Evolutionary conservation across 2,888 invertebrate species (phyloP).

Genomic region (Hirtodrosophila alboralis): DNA sequence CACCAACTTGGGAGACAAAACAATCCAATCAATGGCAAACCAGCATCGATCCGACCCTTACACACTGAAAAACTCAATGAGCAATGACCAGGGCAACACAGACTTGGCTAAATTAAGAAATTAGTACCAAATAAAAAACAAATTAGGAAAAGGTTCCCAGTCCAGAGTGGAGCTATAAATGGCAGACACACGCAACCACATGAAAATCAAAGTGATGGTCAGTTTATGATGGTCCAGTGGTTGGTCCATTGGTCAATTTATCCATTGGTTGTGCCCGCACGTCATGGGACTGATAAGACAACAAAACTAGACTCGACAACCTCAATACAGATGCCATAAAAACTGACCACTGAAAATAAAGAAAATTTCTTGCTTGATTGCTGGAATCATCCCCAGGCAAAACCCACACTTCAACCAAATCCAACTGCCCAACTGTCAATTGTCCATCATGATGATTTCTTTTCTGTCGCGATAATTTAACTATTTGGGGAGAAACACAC

Average conservation of each 20-base stretch:
- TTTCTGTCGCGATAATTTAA: conserved; percentile 68
- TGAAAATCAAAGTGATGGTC: conserved; percentile 73
- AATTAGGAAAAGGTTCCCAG: conserved; percentile 77
- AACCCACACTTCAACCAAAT: conserved; percentile 15
- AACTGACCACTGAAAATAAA: conserved; percentile 71
- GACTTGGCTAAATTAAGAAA: conserved; percentile 71
- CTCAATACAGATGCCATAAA: conserved; percentile 65
- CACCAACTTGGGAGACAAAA: conserved; percentile 63
- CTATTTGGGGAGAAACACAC: conserved; percentile 40
- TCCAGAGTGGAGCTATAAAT: conserved; percentile 33
- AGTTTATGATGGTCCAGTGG: conserved; percentile 73
- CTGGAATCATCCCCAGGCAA: conserved; percentile 9
- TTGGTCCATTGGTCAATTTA: conserved; percentile 7
- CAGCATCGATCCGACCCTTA: conserved; percentile 60
- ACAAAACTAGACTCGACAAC: conserved; percentile 44
- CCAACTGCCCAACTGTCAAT: conserved; percentile 48
- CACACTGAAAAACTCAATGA: conserved; percentile 55
- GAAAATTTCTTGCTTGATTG: conserved; percentile 65
- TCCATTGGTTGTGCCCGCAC: conserved; percentile 39
- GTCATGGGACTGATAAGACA: conserved; percentile 48
- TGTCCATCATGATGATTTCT: conserved; percentile 73
- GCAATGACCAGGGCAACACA: conserved; percentile 41
- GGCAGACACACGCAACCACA: conserved; percentile 50
- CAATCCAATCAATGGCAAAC: conserved; percentile 41
- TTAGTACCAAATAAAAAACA: conserved; percentile 79